Evolutionary conservation across 2,888 invertebrate species (phyloP), one percentile per base, ranked within the genome.

Genomic region (Drosophila mayaguana): DNA sequence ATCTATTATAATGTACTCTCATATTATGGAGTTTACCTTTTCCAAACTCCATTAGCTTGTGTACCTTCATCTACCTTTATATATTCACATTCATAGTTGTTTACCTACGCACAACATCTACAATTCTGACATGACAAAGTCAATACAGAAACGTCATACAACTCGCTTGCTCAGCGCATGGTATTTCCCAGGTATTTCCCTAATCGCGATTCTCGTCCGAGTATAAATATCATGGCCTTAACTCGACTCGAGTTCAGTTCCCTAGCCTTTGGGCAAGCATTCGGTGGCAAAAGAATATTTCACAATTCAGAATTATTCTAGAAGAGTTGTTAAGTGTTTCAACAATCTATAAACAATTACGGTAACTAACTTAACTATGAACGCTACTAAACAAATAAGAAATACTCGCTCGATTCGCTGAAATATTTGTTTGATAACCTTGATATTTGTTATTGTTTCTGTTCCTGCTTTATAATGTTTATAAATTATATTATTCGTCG

Each of bases 401-500:
- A 22, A 57, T 63, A 63, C 63, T 63, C 51, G 22, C 55, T 16
- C 46, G 22, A 12, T 34, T 51, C 32, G 36, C 59, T 57, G 65
- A 43, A 61, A 50, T 61, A 42, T 42, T 56, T 53, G 38, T 46
- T 50, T 14, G 40, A 38, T 46, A 56, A 55, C 40, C 59, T 56
- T 66, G 45, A 45, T 63, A 25, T 34, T 45, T 48, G 32, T 18
- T 11, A 50, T 28, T 42, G 12, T 14, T 20, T 40, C 3, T 12
- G 34, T 12, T 42, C 11, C 20, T 34, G n/a, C 22, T 77, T 78
- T 78, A 72, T 67, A 42, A 36, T 53, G 46, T 36, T 34, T 56
- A 56, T 80, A 65, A 80, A 54, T 72, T 72, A 46, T 76, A 62
- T 50, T 72, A 61, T 66, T 63, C 42, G 12, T 56, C 48, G 9